Percentiles rank a stretch among this genome's conserved stretches.
Conservation (phyloP, 2,888 invertebrate genomes). For the Gymnoscelis rufifasciata region DNA sequence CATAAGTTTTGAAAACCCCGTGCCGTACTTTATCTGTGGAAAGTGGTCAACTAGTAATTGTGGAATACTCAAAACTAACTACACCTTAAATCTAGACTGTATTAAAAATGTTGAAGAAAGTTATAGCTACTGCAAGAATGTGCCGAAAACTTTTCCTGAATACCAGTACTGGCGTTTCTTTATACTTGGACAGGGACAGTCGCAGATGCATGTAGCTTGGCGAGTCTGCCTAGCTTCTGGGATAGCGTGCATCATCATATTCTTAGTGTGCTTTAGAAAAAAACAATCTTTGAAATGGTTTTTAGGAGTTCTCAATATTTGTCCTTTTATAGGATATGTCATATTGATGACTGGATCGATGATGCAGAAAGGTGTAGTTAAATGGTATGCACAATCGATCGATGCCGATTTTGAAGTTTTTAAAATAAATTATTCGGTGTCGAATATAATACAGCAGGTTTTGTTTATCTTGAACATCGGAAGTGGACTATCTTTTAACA, state of each 20-base stretch:
- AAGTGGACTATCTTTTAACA: slow-evolving; percentile 49
- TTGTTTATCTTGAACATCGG: slow-evolving; percentile 49
- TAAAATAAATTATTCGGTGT: slow-evolving; percentile 29
- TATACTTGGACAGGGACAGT: slow-evolving; percentile 29
- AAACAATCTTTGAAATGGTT: slow-evolving; percentile 42
- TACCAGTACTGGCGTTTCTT: slow-evolving; percentile 56
- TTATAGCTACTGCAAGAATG: slow-evolving; percentile 39
- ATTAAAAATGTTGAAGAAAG: slow-evolving; percentile 31
- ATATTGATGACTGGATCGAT: slow-evolving; percentile 54
- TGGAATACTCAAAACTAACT: slow-evolving; percentile 46
- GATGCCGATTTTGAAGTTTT: slow-evolving; percentile 50
- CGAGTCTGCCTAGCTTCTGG: slow-evolving; percentile 53
- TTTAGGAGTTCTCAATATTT: slow-evolving; percentile 35
- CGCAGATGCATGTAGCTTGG: slow-evolving; percentile 47
- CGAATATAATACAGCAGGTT: slow-evolving; percentile 40
- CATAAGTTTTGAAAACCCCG: slow-evolving; percentile 58
- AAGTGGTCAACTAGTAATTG: slow-evolving; percentile 47
- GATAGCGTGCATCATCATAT: slow-evolving; percentile 38
- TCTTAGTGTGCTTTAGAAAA: slow-evolving; percentile 49
- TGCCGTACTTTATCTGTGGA: slow-evolving; percentile 58
- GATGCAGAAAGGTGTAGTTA: slow-evolving; percentile 60
- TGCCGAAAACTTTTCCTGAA: slow-evolving; percentile 56
- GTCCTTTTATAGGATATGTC: slow-evolving; percentile 42
- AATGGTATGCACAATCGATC: slow-evolving; percentile 46
- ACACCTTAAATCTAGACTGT: slow-evolving; percentile 57